Evolutionary conservation across 2,888 invertebrate genomes (phyloP), one percentile per base, ranked within the genome.

Genomic region (Mantis religiosa): DNA sequence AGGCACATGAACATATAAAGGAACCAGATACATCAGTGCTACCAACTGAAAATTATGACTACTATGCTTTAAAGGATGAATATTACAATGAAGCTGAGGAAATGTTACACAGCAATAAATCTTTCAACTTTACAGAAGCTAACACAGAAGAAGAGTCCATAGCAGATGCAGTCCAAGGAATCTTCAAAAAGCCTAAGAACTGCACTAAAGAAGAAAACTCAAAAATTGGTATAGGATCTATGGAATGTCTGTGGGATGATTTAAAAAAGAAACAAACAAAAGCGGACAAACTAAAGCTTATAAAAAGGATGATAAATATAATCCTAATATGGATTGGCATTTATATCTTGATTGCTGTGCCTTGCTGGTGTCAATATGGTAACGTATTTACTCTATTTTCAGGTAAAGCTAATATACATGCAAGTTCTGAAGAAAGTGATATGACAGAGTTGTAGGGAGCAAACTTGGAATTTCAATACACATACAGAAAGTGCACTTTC

Each of bases 331-430:
- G 94, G 94, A 90, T 93, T 14, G 90, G 91, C 20, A 92, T 94
- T 87, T 94, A 94, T 90, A 30, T 93, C 28, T 90, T 92, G 41
- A 92, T 94, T 88, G 94, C 94, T 8, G 92, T 94, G 87, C 94
- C 94, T 1, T 93, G 93, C 87, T 95, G 94, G 94, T 94, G 94
- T 91, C 93, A 93, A 87, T 93, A 92, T 92, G 94, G 94, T 93
- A 84, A 30, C 25, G 28, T 12, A 6, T 6, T 71, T 14, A 20
- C 0, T 71, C 6, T 71, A 25, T 71, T 20, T 25, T 20, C 25
- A 71, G 6, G 20, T 30, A 30, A 30, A 71, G 41, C 9, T 20
- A 71, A 20, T 71, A 20, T 71, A 0, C 0, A 71, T 71, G 25
- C 54, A 71, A 71, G 6, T 71, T 6, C 54, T 20, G 6, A 20